Evolutionary conservation across 1,140 invertebrate genomes (phyloP), one percentile per base, ranked within the genome.

Genomic region (Ips typographus): DNA sequence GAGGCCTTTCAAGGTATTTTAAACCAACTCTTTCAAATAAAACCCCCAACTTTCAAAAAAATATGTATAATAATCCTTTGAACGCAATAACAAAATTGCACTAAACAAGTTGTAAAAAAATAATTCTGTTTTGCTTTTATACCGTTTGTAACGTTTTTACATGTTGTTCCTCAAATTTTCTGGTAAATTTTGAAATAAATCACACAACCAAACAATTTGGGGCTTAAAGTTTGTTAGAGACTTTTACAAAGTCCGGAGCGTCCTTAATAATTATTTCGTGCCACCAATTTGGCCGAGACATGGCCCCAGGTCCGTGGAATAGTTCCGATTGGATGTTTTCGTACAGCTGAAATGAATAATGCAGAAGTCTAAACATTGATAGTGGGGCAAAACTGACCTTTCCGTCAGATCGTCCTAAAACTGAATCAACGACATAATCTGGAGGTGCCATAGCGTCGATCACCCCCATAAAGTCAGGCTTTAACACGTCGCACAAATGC

Each of bases 381-480:
- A 55, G 64, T 60, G 57, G 5, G n/a, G 52, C 1, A 55, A 37
- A 40, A 47, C n/a, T 77, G 79, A 95, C 91, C 81, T 93, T 83
- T 71, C 94, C 94, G 85, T 95, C 91, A 2, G 91, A 86, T 77
- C 85, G 86, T 52, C 92, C 93, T n/a, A 95, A 82, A 40, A 90
- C 87, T n/a, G 93, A 95, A 78, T 93, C 91, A 4, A 95, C 75
- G 44, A 94, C 85, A 78, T 91, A 96, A 82, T 97, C 95, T 2
- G 94, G 89, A 2, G 94, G 93, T 40, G 94, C 91, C 40, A 97
- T 82, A 49, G 89, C 90, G 82, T 98, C 95, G 1, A 91, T 91
- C 7, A 96, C 82, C 42, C 87, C 82, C 2, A 97, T 88, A 40
- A 90, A 86, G 56, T 96, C 89, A 42, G 86, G 80, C 79, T 94